These are phyloP conservation scores for Cephus sareptanus DNA, from an alignment of 2,888 invertebrate species.

Conservation along the genomic window DNA sequence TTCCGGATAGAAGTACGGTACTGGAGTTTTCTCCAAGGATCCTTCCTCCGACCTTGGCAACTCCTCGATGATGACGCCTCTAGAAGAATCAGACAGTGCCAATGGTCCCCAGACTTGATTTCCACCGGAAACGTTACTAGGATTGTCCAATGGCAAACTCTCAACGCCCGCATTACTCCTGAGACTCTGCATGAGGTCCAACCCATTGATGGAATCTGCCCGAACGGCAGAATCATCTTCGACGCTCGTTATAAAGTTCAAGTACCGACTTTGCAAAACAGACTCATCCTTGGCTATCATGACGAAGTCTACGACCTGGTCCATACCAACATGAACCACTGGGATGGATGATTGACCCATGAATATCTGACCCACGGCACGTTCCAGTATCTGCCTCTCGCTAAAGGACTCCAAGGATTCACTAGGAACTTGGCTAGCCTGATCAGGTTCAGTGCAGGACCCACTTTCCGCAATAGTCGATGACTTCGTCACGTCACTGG, in stretches of 20 bases:
- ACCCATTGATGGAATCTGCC: conserved; percentile 2
- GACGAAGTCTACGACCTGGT: conserved; percentile 37
- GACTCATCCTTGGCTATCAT: conserved; percentile 37
- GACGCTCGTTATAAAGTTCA: conserved; percentile 56
- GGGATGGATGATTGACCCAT: conserved; percentile 17
- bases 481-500: background rate
- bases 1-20: conserved; percentile 1
- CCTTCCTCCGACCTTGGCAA: conserved; percentile 37
- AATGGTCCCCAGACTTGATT: conserved; percentile 37
- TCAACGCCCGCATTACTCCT: conserved; percentile 9
- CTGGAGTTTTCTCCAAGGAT: background rate
- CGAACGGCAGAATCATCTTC: conserved; percentile 37
- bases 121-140: conserved; percentile 20
- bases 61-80: conserved; percentile 56
- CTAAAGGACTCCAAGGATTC: background rate
- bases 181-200: background rate
- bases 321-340: conserved; percentile 22
- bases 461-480: background rate
- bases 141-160: conserved; percentile 12
- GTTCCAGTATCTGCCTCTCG: background rate
- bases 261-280: conserved; percentile 40
- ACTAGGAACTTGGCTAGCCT: background rate
- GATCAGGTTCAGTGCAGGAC: background rate
- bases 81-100: conserved; percentile 35
- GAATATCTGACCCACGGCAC: background rate